Conservation (phyloP, 2,113 vertebrate species). For the Anser brachyrhynchus region DNA sequence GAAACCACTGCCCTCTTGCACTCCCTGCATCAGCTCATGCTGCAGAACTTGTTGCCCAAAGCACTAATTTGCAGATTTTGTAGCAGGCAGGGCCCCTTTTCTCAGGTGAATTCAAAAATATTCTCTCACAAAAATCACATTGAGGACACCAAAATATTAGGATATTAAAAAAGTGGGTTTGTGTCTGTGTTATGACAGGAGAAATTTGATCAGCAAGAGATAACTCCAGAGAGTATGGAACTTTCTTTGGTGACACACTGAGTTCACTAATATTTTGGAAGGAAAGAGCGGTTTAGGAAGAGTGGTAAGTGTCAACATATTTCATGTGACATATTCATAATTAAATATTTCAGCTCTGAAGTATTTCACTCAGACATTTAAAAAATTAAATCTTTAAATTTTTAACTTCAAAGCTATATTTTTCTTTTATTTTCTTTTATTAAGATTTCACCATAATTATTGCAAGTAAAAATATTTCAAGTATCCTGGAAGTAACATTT, state of each 20-base stretch:
- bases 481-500: not conserved
- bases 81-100: not conserved
- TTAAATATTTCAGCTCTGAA: not conserved
- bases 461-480: not conserved
- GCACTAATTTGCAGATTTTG: not conserved
- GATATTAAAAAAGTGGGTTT: not conserved
- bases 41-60: not conserved
- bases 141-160: not conserved
- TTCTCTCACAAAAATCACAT: not conserved
- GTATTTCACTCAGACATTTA: not conserved
- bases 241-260: not conserved
- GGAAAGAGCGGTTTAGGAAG: not conserved
- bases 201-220: not conserved
- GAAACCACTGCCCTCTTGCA: not conserved
- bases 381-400: not conserved
- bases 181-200: not conserved
- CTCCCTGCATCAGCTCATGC: not conserved
- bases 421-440: not conserved
- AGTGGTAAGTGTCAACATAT: not conserved
- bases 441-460: not conserved
- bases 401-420: not conserved
- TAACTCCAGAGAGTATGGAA: not conserved
- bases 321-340: not conserved
- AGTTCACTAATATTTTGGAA: not conserved
- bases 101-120: not conserved